These are phyloP conservation scores for Camponotus fellah DNA, from an alignment of 2,888 invertebrate species.

Conservation along the genomic window DNA sequence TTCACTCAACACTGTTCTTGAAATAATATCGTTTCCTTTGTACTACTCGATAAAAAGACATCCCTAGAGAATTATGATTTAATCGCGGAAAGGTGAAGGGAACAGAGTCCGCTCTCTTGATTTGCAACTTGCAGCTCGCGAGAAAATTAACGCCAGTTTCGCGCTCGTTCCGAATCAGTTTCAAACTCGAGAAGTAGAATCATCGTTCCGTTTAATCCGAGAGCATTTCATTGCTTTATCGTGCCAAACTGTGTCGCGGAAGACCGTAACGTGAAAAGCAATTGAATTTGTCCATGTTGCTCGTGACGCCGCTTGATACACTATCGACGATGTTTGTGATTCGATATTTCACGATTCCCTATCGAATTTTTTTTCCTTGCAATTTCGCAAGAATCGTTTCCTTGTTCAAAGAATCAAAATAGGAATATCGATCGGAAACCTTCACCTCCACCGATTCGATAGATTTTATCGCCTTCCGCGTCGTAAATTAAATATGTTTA, in stretches of 20 bases:
- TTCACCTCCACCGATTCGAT: neutral
- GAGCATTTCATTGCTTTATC: conserved; percentile 37
- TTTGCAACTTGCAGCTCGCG: conserved; percentile 39
- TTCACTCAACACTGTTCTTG: conserved; percentile 54
- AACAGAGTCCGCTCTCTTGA: conserved; percentile 18
- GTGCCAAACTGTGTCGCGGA: conserved; percentile 22
- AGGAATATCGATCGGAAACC: neutral
- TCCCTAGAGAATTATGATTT: conserved; percentile 43
- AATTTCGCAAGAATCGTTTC: neutral
- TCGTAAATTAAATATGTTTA: conserved; percentile 17
- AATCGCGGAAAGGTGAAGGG: conserved; percentile 8
- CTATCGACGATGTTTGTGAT: neutral
- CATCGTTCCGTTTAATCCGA: conserved; percentile 39
- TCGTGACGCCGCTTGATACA: neutral
- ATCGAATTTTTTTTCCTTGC: conserved; percentile 40
- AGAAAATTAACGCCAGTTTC: conserved; percentile 42
- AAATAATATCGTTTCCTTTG: conserved; percentile 42
- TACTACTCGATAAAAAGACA: conserved; percentile 40
- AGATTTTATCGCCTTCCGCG: neutral
- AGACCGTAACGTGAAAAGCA: conserved; percentile 8
- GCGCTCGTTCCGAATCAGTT: conserved; percentile 43
- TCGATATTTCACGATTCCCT: conserved; percentile 15
- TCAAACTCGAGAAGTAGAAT: conserved; percentile 52
- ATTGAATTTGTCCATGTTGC: conserved; percentile 10
- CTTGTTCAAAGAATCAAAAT: conserved; percentile 4